phyloP scores from a whole-genome alignment of 1,140 invertebrate genomes.

The Halesus radiatus region DNA sequence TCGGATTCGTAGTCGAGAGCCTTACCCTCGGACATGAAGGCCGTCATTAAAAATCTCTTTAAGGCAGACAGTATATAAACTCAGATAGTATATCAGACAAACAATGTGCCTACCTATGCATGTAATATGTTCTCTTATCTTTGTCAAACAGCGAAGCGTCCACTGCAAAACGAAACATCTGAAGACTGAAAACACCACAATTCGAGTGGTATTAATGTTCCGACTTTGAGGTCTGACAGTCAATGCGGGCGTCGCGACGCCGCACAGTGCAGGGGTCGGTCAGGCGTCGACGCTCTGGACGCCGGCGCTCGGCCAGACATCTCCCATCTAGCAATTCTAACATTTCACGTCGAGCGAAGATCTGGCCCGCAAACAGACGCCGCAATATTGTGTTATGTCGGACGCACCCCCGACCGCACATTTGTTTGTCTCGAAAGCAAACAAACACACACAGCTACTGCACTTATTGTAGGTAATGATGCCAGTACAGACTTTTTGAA shows the following conservation, averaged over 20 bases:
- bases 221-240: neutral
- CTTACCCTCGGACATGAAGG: too few relatives aligned
- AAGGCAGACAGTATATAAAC: too few relatives aligned
- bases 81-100: too few relatives aligned
- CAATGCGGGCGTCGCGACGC: neutral
- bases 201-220: neutral
- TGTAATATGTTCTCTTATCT: too few relatives aligned
- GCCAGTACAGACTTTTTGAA: too few relatives aligned
- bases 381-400: constrained; percentile 47
- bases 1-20: too few relatives aligned
- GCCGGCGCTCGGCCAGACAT: constrained; percentile 17
- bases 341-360: constrained; percentile 29
- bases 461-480: too few relatives aligned
- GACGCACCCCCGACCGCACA: constrained; percentile 29
- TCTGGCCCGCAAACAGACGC: constrained; percentile 41
- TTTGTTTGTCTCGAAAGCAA: constrained; percentile 33
- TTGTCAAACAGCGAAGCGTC: too few relatives aligned
- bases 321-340: neutral
- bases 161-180: too few relatives aligned
- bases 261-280: neutral
- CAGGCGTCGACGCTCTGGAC: neutral
- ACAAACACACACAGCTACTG: neutral
- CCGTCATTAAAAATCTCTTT: too few relatives aligned
- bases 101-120: too few relatives aligned
- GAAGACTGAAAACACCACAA: too few relatives aligned